A percentile compares a stretch with the other conserved stretches of the same genome.
Evolutionary conservation across 1,140 invertebrate genomes (phyloP).

Genomic region (Chymomyza costata): DNA sequence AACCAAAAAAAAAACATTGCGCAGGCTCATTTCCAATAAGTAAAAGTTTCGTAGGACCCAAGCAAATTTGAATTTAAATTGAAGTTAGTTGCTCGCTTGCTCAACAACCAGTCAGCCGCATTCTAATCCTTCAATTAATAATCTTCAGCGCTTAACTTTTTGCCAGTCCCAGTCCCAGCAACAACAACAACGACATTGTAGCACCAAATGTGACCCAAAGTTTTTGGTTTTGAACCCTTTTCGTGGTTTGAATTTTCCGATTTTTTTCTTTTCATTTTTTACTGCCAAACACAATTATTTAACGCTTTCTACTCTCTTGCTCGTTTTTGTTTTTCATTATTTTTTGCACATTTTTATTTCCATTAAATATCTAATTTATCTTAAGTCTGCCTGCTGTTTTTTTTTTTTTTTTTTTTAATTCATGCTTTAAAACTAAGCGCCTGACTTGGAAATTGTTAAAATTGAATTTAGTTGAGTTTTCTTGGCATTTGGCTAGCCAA

Average conservation of each 20-base stretch:
- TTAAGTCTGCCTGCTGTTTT: slow-evolving; percentile 15
- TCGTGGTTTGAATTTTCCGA: slow-evolving; percentile 58
- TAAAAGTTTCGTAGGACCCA: slow-evolving; percentile 4
- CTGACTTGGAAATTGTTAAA: no score
- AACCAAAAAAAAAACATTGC: no score
- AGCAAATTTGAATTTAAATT: slow-evolving; percentile 66
- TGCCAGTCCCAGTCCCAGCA: slow-evolving; percentile 6
- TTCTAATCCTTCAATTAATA: slow-evolving; percentile 73
- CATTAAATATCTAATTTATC: slow-evolving; percentile 64
- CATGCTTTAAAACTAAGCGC: slow-evolving; percentile 29
- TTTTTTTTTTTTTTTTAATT: slow-evolving; percentile 3
- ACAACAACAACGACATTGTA: slow-evolving; percentile 7
- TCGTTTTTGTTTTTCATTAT: slow-evolving; percentile 25
- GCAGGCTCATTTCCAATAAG: no score
- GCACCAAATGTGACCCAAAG: slow-evolving; percentile 48
- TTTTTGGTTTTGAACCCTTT: slow-evolving; percentile 50
- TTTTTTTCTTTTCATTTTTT: slow-evolving; percentile 6
- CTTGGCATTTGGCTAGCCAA: slow-evolving; percentile 11
- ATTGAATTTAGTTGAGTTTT: no score
- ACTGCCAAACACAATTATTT: slow-evolving; percentile 50
- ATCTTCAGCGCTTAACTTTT: slow-evolving; percentile 56
- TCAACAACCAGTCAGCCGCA: slow-evolving; percentile 41
- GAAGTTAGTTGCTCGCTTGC: slow-evolving; percentile 45
- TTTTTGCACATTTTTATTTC: slow-evolving; percentile 6
- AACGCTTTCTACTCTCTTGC: slow-evolving; percentile 24